A percentile compares a stretch with the other conserved stretches of the same genome.
These are phyloP conservation scores for Anorthoa munda DNA, from an alignment of 2,888 invertebrate genomes.

Conservation along the genomic window DNA sequence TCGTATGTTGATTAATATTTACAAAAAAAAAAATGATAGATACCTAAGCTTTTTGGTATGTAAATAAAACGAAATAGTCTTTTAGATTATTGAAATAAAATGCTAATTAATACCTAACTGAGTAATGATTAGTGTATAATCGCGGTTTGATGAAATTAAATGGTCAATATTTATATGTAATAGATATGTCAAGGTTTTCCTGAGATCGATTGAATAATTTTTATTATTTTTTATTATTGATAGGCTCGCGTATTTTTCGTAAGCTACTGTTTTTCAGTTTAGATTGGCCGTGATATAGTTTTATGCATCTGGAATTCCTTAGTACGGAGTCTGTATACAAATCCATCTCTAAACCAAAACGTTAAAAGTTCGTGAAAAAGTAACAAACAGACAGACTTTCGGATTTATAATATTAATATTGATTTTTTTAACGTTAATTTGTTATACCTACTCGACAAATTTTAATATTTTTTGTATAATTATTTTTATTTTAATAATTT, in stretches of 20 bases:
- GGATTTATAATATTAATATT: too few species aligned
- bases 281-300: too few species aligned
- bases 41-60: not conserved
- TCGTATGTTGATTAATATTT: not conserved
- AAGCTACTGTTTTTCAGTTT: too few species aligned
- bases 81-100: not conserved
- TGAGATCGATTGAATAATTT: not conserved
- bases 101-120: not conserved
- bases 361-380: too few species aligned
- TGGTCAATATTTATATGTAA: too few species aligned
- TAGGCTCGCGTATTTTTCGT: too few species aligned
- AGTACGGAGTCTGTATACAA: too few species aligned
- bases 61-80: not conserved
- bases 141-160: not conserved
- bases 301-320: too few species aligned
- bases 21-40: not conserved
- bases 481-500: too few species aligned
- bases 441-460: not conserved
- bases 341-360: too few species aligned
- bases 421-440: not conserved
- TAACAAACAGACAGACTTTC: too few species aligned
- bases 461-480: conserved; percentile 1
- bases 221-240: too few species aligned
- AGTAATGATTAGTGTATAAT: not conserved
- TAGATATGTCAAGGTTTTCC: not conserved